Conservation (phyloP, 2,113 vertebrate genomes). For the Sakesphorus luctuosus region DNA sequence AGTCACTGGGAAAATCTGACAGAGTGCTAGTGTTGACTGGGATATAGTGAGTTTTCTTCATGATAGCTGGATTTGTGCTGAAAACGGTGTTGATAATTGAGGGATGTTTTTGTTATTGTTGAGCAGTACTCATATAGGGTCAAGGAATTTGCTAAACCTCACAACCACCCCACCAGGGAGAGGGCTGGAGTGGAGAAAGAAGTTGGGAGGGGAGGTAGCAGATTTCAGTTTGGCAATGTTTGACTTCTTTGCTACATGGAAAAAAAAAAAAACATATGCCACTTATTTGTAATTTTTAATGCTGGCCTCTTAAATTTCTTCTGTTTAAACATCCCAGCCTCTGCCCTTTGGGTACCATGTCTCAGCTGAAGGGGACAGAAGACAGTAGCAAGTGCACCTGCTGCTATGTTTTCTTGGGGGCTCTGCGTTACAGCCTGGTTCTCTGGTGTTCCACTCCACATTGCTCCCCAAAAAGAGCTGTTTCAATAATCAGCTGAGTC, state of each 20-base stretch:
- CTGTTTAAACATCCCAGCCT: neutral
- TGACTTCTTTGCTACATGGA: neutral
- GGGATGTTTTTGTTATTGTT: neutral
- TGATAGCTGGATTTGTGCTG: neutral
- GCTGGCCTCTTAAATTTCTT: neutral
- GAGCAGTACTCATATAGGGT: neutral
- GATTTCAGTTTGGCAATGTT: neutral
- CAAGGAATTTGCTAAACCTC: neutral
- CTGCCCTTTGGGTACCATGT: neutral
- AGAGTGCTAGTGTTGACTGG: neutral
- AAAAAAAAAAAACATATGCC: neutral
- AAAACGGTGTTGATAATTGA: neutral
- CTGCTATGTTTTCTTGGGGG: rapidly evolving
- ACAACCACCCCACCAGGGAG: neutral
- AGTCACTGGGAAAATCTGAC: neutral
- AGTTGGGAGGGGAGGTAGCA: neutral
- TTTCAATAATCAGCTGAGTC: neutral
- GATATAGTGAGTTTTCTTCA: neutral
- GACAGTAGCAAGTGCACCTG: neutral
- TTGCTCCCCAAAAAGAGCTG: neutral
- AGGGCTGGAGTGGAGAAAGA: neutral
- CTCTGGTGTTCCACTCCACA: neutral
- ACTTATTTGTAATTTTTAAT: neutral
- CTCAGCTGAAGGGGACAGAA: neutral
- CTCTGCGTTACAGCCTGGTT: neutral